Conservation (phyloP, 92 coral and sea anemone genomes). For the Desmophyllum pertusum region DNA sequence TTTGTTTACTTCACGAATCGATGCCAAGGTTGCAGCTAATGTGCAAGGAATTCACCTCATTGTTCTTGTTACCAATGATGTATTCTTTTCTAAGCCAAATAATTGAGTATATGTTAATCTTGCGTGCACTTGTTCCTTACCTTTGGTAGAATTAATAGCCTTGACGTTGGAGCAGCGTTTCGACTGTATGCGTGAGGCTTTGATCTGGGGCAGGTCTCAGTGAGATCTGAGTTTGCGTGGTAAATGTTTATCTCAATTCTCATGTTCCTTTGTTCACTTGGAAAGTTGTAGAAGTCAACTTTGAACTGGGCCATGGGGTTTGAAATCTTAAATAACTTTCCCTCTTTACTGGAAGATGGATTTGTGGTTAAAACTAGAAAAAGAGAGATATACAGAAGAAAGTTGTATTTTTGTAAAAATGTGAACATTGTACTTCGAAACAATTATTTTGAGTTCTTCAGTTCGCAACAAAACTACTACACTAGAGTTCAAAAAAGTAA, state of each 20-base stretch:
- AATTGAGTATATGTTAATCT: neutral
- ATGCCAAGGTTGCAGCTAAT: neutral
- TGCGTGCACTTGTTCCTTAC: slow-evolving; percentile 7
- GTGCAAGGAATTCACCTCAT: neutral
- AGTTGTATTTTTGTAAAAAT: neutral
- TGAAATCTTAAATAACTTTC: neutral
- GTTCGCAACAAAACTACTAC: neutral
- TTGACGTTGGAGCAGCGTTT: neutral
- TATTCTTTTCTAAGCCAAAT: neutral
- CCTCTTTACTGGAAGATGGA: neutral
- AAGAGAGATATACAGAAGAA: neutral
- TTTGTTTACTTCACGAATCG: slow-evolving; percentile 24
- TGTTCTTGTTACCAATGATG: neutral
- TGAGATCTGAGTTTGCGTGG: slow-evolving; percentile 37
- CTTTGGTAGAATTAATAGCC: slow-evolving; percentile 1
- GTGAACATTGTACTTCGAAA: neutral
- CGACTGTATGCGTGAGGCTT: slow-evolving; percentile 1
- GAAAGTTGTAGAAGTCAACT: neutral
- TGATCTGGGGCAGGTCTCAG: slow-evolving; percentile 18
- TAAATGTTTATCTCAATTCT: slow-evolving; percentile 16
- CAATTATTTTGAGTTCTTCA: neutral
- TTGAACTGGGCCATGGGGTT: slow-evolving; percentile 3
- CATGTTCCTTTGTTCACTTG: slow-evolving; percentile 12
- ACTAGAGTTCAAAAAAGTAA: neutral
- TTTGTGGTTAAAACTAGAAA: neutral